These are phyloP conservation scores for Ochropacha duplaris DNA, from an alignment of 2,888 invertebrate genomes.

Conservation along the genomic window DNA sequence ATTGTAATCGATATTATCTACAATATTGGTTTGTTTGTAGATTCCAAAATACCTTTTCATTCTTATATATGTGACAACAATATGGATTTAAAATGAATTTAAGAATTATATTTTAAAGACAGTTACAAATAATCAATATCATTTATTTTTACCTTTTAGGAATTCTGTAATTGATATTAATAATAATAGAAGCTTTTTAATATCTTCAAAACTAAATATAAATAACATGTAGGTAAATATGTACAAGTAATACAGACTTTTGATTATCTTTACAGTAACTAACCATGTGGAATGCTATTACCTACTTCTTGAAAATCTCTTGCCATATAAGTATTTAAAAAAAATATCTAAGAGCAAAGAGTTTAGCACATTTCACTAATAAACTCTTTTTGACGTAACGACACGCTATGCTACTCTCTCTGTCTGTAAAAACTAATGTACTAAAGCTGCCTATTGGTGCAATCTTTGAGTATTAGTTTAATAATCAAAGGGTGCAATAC, in stretches of 20 bases:
- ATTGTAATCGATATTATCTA: background rate
- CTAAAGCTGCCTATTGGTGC: too few relatives aligned
- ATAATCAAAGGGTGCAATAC: too few relatives aligned
- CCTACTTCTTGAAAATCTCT: constrained; percentile 13
- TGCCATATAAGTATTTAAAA: too few relatives aligned
- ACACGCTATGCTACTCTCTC: background rate
- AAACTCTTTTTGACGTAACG: background rate
- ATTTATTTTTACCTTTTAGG: too few relatives aligned
- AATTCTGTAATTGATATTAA: too few relatives aligned
- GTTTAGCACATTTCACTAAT: constrained; percentile 25
- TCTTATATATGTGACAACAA: background rate
- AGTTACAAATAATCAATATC: too few relatives aligned
- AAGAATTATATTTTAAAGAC: background rate
- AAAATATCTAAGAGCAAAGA: background rate
- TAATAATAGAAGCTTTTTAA: background rate
- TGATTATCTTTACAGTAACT: constrained; percentile 44
- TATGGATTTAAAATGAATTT: background rate
- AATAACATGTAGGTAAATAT: background rate
- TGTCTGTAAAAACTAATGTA: background rate
- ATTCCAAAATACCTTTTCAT: background rate
- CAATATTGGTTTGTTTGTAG: background rate
- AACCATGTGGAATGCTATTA: constrained; percentile 54
- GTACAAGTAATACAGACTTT: constrained; percentile 30
- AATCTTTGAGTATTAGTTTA: too few relatives aligned
- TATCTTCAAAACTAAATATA: background rate